These are phyloP conservation scores for Ctenodactylus gundi DNA, from an alignment of 2,113 vertebrate species.

Conservation along the genomic window DNA sequence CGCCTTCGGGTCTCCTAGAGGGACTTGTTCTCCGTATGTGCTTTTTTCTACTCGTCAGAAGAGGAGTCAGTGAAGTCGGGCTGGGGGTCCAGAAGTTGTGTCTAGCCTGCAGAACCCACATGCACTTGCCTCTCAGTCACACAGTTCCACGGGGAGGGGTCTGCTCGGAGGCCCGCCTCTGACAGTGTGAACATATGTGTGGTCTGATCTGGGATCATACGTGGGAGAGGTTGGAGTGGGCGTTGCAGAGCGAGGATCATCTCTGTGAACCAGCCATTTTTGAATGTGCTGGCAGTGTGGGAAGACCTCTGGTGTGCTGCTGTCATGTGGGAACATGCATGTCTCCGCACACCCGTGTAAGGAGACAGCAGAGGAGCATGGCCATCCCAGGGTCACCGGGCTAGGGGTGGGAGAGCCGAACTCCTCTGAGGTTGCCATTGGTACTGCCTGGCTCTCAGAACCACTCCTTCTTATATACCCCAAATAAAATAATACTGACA, in stretches of 20 bases:
- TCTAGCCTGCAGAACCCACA: neutral
- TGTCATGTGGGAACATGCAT: accelerated
- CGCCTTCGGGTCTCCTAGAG: neutral
- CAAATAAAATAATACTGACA: neutral
- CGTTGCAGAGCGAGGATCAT: accelerated
- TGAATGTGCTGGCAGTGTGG: accelerated
- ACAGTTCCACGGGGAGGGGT: neutral
- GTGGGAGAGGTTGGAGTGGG: neutral
- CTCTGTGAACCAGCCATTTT: neutral
- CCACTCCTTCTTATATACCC: neutral
- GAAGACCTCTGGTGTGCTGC: neutral
- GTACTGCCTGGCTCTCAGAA: neutral
- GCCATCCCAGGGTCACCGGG: accelerated
- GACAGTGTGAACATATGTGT: neutral
- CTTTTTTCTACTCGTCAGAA: neutral
- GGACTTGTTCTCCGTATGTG: too few species aligned
- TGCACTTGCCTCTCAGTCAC: neutral
- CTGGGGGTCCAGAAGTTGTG: neutral
- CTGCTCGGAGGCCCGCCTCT: neutral
- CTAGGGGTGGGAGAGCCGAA: accelerated
- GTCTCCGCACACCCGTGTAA: neutral
- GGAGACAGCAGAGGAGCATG: neutral
- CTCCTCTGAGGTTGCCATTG: neutral
- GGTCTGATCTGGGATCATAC: neutral
- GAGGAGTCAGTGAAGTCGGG: neutral